A percentile compares a stretch with the other conserved stretches of the same genome.
phyloP scores from a whole-genome alignment of 2,888 invertebrate species.

The Erebia ligea region DNA sequence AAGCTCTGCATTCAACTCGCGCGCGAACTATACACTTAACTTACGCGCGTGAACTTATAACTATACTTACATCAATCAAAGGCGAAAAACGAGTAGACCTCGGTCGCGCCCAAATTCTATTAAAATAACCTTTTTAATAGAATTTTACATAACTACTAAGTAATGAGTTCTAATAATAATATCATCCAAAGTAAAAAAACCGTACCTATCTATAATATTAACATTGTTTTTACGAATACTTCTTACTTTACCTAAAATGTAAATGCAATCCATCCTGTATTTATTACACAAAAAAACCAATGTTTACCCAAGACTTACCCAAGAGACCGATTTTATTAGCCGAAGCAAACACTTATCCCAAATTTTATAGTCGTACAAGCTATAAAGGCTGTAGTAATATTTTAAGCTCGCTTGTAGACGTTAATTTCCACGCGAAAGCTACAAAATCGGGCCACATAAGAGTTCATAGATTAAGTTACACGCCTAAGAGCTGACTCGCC shows the following conservation, averaged over 20 bases:
- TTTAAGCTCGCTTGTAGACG: slow-evolving; percentile 18
- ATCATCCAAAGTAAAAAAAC: too few species aligned
- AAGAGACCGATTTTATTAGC: slow-evolving; percentile 6
- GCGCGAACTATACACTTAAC: too few species aligned
- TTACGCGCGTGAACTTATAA: too few species aligned
- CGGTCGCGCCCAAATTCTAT: too few species aligned
- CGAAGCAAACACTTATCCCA: slow-evolving; percentile 12
- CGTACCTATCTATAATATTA: too few species aligned
- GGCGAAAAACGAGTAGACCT: too few species aligned
- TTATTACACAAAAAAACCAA: slow-evolving; percentile 5
- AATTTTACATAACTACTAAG: too few species aligned
- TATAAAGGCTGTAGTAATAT: slow-evolving; percentile 22
- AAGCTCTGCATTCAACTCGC: too few species aligned
- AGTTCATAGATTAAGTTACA: not conserved
- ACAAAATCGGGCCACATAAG: not conserved
- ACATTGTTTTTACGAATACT: not conserved
- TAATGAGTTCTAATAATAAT: too few species aligned
- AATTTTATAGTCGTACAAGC: slow-evolving; percentile 25
- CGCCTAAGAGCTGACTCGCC: not conserved
- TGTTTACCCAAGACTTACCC: slow-evolving; percentile 10
- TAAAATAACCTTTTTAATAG: too few species aligned
- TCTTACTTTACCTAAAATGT: not conserved
- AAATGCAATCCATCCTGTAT: not conserved
- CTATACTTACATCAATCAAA: too few species aligned
- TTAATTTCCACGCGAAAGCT: slow-evolving; percentile 14